A percentile compares a stretch with the other conserved stretches of the same genome.
phyloP scores from a whole-genome alignment of 2,797 vertebrate genomes.

The Takifugu rubripes region DNA sequence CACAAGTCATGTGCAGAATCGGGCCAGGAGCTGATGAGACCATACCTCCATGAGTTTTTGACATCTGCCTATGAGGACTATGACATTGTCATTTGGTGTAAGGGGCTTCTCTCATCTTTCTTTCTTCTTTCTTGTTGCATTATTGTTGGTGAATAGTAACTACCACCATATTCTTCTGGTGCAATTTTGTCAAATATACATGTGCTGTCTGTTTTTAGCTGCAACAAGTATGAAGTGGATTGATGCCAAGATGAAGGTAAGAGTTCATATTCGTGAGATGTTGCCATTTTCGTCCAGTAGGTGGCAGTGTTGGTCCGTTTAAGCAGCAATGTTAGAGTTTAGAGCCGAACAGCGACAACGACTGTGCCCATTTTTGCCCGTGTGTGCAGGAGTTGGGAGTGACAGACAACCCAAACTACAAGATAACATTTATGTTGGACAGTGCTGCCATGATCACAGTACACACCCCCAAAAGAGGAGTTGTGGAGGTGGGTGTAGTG shows the following conservation, averaged over 20 bases:
- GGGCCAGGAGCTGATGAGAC: conserved; percentile 96
- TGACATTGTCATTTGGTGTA: conserved; percentile 99
- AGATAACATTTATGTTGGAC: conserved; percentile 98
- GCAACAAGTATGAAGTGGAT: conserved; percentile 99
- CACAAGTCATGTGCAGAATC: conserved; percentile 99
- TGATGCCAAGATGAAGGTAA: conserved; percentile 99
- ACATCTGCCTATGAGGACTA: conserved; percentile 97
- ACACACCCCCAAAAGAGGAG: conserved; percentile 93
- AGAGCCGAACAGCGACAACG: background rate
- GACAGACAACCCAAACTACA: conserved; percentile 95
- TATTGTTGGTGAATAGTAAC: background rate
- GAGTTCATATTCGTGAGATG: conserved; percentile 7
- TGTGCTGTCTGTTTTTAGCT: conserved; percentile 75
- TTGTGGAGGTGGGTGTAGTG: conserved; percentile 85
- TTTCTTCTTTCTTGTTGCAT: background rate
- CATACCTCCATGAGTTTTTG: conserved; percentile 96
- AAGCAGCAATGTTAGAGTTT: background rate
- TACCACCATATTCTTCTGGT: background rate
- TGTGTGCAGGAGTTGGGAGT: conserved; percentile 89
- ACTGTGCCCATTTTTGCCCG: conserved; percentile 16
- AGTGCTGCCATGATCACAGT: conserved; percentile 99
- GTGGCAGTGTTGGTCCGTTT: conserved; percentile 46
- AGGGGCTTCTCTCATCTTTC: conserved; percentile 56
- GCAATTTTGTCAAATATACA: background rate
- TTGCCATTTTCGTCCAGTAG: conserved; percentile 35